These are phyloP conservation scores for Ramazzottius varieornatus DNA, from an alignment of 2,888 invertebrate species.

Conservation along the genomic window DNA sequence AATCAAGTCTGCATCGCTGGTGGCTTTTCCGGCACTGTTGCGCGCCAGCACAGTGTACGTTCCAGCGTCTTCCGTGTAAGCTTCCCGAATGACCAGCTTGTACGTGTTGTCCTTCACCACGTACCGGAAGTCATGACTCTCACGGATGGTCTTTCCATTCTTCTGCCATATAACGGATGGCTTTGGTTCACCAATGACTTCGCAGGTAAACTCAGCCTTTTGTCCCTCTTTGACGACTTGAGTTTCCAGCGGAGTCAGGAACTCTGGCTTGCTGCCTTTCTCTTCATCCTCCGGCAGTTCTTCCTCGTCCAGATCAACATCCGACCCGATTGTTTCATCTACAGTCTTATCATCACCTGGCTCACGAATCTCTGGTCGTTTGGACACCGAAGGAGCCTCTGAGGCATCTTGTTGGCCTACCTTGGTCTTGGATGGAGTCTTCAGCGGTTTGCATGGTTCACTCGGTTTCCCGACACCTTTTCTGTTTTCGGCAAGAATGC, in stretches of 20 bases:
- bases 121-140: not conserved
- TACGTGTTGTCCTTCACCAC: not conserved
- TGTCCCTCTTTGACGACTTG: conserved; percentile 12
- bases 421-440: not conserved
- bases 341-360: not conserved
- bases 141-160: not conserved
- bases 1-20: conserved; percentile 22
- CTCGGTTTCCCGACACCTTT: not conserved
- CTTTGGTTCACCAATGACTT: conserved; percentile 14
- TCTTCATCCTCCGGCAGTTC: not conserved
- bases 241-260: not conserved
- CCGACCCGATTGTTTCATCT: not conserved
- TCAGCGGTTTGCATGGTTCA: not conserved
- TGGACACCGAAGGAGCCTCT: not conserved
- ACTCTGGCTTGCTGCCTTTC: not conserved
- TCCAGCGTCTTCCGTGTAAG: conserved; percentile 21
- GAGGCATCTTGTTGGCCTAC: not conserved
- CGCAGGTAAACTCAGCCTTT: conserved; percentile 15
- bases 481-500: not conserved
- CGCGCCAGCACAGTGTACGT: conserved; percentile 25
- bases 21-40: conserved; percentile 26
- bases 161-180: conserved; percentile 15
- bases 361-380: not conserved
- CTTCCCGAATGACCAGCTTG: conserved; percentile 11
- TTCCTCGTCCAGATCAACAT: not conserved